Evolutionary conservation across 2,888 invertebrate species (phyloP).

Genomic region (Clivina fossor): DNA sequence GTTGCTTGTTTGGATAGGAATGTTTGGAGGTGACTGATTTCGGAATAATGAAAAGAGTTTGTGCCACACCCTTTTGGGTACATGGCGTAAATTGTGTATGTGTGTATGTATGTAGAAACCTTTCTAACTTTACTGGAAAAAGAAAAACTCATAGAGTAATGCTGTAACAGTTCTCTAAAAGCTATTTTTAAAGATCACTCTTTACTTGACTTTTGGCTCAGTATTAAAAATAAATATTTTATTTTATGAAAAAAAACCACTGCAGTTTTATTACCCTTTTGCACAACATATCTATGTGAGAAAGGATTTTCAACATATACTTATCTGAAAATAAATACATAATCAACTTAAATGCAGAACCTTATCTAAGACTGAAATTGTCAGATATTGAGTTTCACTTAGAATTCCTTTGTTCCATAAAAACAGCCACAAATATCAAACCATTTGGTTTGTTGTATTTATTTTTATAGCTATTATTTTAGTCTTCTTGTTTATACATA

Average conservation of each 20-base stretch:
- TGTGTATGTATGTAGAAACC: no score
- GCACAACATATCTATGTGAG: slow-evolving; percentile 13
- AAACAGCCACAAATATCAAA: slow-evolving; percentile 20
- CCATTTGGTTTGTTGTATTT: no score
- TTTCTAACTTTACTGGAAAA: neutral
- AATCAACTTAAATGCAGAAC: slow-evolving; percentile 23
- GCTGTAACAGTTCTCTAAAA: slow-evolving; percentile 12
- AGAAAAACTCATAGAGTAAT: slow-evolving; percentile 14
- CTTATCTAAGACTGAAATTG: slow-evolving; percentile 21
- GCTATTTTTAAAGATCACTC: slow-evolving; percentile 21
- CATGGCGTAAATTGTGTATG: no score
- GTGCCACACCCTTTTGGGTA: no score
- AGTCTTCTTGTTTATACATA: no score
- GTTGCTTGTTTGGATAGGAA: no score
- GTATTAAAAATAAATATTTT: slow-evolving; percentile 7
- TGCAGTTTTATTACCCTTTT: slow-evolving; percentile 6
- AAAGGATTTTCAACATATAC: slow-evolving; percentile 30
- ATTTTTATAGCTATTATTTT: no score
- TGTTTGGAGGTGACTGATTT: no score
- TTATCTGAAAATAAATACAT: slow-evolving; percentile 27
- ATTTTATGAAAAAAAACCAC: slow-evolving; percentile 1
- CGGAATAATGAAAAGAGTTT: no score
- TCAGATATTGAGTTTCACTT: slow-evolving; percentile 20
- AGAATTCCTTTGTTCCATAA: slow-evolving; percentile 18
- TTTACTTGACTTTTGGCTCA: slow-evolving; percentile 14